phyloP scores from a whole-genome alignment of 2,797 vertebrate genomes.

The Pipistrellus nathusii region DNA sequence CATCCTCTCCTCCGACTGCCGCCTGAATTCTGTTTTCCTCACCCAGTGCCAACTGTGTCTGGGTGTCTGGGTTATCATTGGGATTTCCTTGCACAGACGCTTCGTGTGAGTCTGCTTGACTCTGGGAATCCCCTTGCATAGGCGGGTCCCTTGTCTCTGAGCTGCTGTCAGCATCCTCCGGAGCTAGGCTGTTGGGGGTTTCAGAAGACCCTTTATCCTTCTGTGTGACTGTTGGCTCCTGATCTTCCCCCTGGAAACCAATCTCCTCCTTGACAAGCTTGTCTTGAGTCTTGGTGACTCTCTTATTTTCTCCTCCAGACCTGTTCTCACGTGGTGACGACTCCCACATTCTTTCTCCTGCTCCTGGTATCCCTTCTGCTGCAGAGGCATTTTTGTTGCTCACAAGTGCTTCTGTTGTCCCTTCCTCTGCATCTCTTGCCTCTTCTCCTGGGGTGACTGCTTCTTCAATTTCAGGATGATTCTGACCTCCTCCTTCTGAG shows the following conservation, averaged over 20 bases:
- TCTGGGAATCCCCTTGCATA: neutral
- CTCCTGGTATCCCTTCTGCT: neutral
- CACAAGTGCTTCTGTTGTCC: neutral
- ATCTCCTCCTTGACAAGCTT: neutral
- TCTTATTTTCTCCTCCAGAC: neutral
- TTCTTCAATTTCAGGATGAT: neutral
- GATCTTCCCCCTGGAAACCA: neutral
- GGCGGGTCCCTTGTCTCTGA: neutral
- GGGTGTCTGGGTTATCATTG: neutral
- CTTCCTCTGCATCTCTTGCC: neutral
- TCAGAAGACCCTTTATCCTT: neutral
- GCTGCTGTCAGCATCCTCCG: neutral
- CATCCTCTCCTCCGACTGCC: neutral
- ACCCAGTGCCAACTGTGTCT: neutral
- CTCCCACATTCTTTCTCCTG: neutral
- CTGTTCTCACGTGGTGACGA: neutral
- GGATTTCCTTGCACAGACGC: neutral
- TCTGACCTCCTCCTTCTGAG: constrained; percentile 12
- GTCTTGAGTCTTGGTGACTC: neutral
- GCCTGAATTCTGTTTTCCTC: neutral
- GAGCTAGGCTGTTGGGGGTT: neutral
- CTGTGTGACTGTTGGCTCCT: neutral
- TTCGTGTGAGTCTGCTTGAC: neutral
- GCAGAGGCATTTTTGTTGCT: neutral
- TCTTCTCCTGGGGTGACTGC: neutral